Evolutionary conservation across 2,113 vertebrate species (phyloP).

Genomic region (Melanostigma gelatinosum): DNA sequence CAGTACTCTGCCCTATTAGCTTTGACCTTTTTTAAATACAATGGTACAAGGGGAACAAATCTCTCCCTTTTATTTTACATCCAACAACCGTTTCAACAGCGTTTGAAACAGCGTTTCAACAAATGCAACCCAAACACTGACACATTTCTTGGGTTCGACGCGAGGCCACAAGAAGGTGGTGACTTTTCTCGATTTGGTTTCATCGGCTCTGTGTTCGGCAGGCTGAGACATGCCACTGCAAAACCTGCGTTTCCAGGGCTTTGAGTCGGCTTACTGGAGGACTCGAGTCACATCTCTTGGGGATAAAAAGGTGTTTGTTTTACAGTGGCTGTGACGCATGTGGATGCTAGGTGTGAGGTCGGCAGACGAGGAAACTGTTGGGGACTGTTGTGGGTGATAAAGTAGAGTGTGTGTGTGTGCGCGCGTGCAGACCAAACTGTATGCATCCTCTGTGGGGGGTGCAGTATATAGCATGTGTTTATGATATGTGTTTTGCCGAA

Average conservation of each 20-base stretch:
- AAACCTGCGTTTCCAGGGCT: slow-evolving; percentile 65
- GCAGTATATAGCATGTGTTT: slow-evolving; percentile 2
- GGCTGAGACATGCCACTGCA: slow-evolving; percentile 57
- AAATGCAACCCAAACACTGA: not conserved
- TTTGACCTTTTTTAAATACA: slow-evolving; percentile 12
- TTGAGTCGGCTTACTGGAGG: slow-evolving; percentile 55
- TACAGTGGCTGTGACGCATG: slow-evolving; percentile 64
- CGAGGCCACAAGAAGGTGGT: slow-evolving; percentile 13
- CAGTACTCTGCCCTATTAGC: not conserved
- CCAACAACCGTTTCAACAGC: not conserved
- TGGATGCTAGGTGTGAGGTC: slow-evolving; percentile 54
- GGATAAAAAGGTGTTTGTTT: slow-evolving; percentile 71
- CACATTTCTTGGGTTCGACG: not conserved
- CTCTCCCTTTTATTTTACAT: not conserved
- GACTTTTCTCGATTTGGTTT: slow-evolving; percentile 32
- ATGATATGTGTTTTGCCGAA: slow-evolving; percentile 25
- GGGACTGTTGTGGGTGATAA: slow-evolving; percentile 11
- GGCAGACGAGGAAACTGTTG: slow-evolving; percentile 2
- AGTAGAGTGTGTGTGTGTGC: slow-evolving; percentile 16
- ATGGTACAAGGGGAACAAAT: not conserved
- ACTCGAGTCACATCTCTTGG: slow-evolving; percentile 60
- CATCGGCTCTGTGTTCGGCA: slow-evolving; percentile 49
- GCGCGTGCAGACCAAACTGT: not conserved
- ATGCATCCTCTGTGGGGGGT: slow-evolving; percentile 35
- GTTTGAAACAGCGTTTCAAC: too few relatives aligned